Conservation (phyloP, 2,113 vertebrate genomes). For the Heptranchias perlo region DNA sequence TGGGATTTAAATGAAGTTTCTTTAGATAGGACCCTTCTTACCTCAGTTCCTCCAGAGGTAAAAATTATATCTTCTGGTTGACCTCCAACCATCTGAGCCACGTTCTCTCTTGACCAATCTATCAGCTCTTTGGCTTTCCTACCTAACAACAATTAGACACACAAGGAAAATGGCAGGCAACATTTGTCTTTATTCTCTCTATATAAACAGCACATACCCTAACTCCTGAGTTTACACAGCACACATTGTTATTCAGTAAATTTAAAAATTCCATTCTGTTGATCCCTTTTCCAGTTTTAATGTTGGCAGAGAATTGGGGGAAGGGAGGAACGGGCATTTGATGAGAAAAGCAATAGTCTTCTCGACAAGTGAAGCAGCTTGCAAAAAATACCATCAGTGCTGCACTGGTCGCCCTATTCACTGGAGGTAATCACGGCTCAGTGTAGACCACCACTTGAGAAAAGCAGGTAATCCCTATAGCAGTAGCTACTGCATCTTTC, state of each 20-base stretch:
- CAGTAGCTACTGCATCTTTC: background rate
- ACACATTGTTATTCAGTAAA: background rate
- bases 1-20: background rate
- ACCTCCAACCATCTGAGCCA: conserved; percentile 78
- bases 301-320: background rate
- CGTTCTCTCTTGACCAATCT: conserved; percentile 60
- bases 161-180: background rate
- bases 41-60: conserved; percentile 91
- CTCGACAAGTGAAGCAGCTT: background rate
- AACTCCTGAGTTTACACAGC: background rate
- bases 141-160: conserved; percentile 54
- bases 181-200: background rate
- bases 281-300: background rate
- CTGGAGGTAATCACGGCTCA: background rate
- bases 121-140: conserved; percentile 75
- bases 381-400: background rate
- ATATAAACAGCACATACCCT: background rate
- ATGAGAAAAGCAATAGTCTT: background rate
- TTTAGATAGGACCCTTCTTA: conserved; percentile 45
- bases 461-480: background rate
- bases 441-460: background rate
- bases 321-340: background rate
- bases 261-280: background rate
- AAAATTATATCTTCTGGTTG: conserved; percentile 75
- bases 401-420: background rate